Base-by-base conservation (phyloP, 2,113 vertebrate species). In the Monopterus albus region DNA sequence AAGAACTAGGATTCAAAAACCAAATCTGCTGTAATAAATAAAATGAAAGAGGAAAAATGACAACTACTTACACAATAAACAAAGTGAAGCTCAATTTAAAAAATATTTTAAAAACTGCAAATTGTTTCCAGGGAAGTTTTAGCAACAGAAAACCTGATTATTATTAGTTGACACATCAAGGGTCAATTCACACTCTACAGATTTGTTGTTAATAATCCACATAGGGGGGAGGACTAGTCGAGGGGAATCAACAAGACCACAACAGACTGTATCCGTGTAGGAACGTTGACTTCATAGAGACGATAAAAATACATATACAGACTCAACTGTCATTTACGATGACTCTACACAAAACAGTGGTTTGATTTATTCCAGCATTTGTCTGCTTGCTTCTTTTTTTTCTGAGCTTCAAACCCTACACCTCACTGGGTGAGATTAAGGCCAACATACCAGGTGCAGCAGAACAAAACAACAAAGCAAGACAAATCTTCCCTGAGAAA, bases 401-500 rank as follows among this genome's bases (percentile, higher is more conserved):
- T 51, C 39, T 31, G 23, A 57, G n/a, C 29, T 51, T 58, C 46
- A 35, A 38, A 62, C 10, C 28, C 8, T 5, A 18, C 35, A 18
- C 1, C 18, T 57, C 39, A 26, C 45, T 10, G 17, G 47, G 28
- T 73, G 73, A 64, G 59, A 43, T 53, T 39, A 53, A 67, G 59
- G 68, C 46, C 47, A 66, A 76, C 73, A 69, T 15, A 52, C 12
- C 29, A 26, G 40, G 26, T n/a, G 47, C 51, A 31, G 36, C 59
- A 53, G 57, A 69, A 51, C 56, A 14, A 35, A 47, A 47, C 47
- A 33, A 52, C n/a, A 31, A 35, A 74, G 62, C 4, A 43, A 83
- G 65, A n/a, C 31, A 74, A 82, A 77, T 74, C 81, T 59, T 92
- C 90, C 92, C 92, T 92, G 91, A 92, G 90, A 85, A 84, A 77